phyloP scores from a whole-genome alignment of 2,888 invertebrate species.

The Fissipunctia ypsillon region DNA sequence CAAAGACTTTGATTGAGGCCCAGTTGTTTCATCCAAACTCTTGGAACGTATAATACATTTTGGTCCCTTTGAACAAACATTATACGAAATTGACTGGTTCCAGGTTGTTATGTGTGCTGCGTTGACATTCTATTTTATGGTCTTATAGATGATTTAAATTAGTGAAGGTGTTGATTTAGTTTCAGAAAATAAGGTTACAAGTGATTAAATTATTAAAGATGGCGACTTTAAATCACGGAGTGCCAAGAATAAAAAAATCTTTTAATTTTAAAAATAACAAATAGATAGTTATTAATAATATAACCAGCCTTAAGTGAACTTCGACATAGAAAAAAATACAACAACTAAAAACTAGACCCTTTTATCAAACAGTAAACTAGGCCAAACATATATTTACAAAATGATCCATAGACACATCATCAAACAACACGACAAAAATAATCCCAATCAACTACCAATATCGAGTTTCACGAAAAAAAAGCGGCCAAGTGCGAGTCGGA shows the following conservation, averaged over 20 bases:
- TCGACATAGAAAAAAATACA: background rate
- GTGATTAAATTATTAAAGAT: background rate
- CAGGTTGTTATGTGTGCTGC: background rate
- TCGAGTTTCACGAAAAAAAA: constrained; percentile 27
- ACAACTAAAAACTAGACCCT: background rate
- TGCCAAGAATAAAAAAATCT: background rate
- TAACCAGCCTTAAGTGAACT: background rate
- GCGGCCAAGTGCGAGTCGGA: background rate
- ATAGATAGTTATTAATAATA: background rate
- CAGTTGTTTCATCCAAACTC: constrained; percentile 28
- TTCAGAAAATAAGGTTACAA: background rate
- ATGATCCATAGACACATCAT: background rate
- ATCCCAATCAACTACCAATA: constrained; percentile 6
- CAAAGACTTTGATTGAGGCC: constrained; percentile 37
- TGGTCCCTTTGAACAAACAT: constrained; percentile 33
- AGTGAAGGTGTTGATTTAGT: background rate
- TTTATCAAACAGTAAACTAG: background rate
- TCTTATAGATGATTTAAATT: background rate
- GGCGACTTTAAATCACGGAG: background rate
- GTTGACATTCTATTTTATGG: background rate
- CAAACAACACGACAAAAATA: background rate
- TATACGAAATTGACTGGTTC: constrained; percentile 47
- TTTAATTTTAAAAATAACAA: background rate
- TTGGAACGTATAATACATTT: constrained; percentile 49
- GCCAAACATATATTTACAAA: background rate